A percentile compares a stretch with the other conserved stretches of the same genome.
Evolutionary conservation across 2,113 vertebrate genomes (phyloP).

Genomic region (Tretioscincus oriximinensis): DNA sequence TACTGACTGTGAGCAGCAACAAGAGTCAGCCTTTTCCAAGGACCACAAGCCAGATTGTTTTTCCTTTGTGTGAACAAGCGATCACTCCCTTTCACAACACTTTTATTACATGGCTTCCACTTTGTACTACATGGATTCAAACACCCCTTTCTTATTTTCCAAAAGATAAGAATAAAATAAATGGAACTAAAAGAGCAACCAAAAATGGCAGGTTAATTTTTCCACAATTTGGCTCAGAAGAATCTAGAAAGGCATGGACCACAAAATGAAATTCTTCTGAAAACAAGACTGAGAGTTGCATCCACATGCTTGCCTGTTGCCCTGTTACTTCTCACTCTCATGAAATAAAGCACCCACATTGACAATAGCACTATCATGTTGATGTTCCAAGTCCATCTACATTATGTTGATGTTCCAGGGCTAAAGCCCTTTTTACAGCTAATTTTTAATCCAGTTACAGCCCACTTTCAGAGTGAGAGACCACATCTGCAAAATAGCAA

Average conservation of each 20-base stretch:
- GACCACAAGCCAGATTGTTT: neutral
- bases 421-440: too few species aligned
- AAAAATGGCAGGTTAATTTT: neutral
- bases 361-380: too few species aligned
- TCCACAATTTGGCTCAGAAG: neutral
- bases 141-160: neutral
- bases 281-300: neutral
- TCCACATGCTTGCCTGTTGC: too few species aligned
- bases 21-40: neutral
- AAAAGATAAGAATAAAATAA: neutral
- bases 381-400: too few species aligned
- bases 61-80: neutral
- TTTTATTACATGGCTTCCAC: neutral
- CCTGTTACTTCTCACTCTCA: too few species aligned
- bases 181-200: constrained; percentile 2
- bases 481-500: too few species aligned
- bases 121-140: neutral
- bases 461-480: too few species aligned
- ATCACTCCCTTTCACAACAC: neutral
- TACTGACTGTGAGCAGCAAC: neutral
- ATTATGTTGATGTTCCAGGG: too few species aligned
- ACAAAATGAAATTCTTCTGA: neutral
- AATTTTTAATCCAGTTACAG: too few species aligned
- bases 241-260: neutral
- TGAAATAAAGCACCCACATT: too few species aligned